Evolutionary conservation across 1,140 invertebrate genomes (phyloP), one percentile per base, ranked within the genome.

Genomic region (Sarcophaga bullata): DNA sequence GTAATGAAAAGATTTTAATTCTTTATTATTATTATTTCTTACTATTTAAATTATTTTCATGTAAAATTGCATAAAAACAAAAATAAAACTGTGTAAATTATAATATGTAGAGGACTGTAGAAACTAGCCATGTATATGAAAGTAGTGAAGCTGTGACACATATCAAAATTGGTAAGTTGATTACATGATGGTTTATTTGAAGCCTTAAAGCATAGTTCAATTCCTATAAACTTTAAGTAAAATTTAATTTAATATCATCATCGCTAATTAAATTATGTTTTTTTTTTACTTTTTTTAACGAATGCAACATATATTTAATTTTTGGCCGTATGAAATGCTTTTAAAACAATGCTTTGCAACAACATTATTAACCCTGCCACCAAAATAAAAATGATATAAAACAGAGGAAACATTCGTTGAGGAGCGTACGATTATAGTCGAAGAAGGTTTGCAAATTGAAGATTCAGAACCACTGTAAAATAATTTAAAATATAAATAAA

Each of bases 391-490:
- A 83, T 80, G 76, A 84, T 85, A 84, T 83, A 81, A 72, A 82
- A 4, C 81, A 90, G 88, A 90, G 88, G 89, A 90, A 88, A 88
- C 88, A 85, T 88, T 89, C 87, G 85, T 90, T 81, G 88, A 90
- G 86, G 88, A 90, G 85, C 88, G 88, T 84, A 89, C 88, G 75
- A 86, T 89, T 85, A 85, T 89, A 84, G 88, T 89, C 84, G 82
- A 88, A 85, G 88, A 89, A 89, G 88, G 88, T 89, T 88, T 89
- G 88, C 86, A 86, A 85, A 89, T 88, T 88, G 84, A 87, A 89
- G 84, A 87, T 85, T 87, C 88, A 84, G 88, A 88, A 82, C 85
- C 87, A 86, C 86, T 88, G 88, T 89, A 88, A 75, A 82, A 84
- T n/a, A 37, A 37, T 37, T 37, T 37, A 2, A 37, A 37, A 37